These are phyloP conservation scores for Hippocampus kuda DNA, from an alignment of 2,797 vertebrate genomes.

Conservation along the genomic window DNA sequence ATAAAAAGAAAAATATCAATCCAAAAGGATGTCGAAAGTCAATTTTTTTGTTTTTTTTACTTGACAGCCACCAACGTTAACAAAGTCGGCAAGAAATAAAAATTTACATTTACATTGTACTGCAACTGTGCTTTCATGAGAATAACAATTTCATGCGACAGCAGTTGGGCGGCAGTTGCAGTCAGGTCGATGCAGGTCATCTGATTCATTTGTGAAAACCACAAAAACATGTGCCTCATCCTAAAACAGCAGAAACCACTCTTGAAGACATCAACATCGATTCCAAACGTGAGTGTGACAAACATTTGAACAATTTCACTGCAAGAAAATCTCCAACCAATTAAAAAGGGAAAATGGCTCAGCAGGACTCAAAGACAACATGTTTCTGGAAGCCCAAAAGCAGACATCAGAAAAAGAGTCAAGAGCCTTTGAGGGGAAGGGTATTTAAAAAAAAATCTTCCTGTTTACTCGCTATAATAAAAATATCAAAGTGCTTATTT, in stretches of 20 bases:
- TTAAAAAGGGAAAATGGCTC: conserved; percentile 2
- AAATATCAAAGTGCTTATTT: conserved; percentile 1
- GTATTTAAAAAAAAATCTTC: neutral
- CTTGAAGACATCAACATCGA: neutral
- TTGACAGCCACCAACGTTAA: no score
- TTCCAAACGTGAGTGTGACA: neutral
- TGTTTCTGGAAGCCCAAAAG: conserved; percentile 2
- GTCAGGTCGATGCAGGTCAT: neutral
- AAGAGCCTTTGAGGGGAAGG: neutral
- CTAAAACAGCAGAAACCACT: neutral
- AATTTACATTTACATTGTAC: no score
- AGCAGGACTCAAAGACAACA: neutral
- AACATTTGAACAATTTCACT: neutral
- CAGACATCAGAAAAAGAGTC: neutral
- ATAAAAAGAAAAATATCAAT: no score
- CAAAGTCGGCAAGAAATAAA: no score
- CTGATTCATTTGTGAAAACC: neutral
- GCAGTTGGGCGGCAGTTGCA: no score
- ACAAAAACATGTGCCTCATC: neutral
- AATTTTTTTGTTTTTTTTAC: no score
- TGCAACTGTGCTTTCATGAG: no score
- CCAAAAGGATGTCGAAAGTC: no score
- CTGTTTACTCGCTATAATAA: neutral
- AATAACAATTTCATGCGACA: no score
- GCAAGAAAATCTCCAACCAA: neutral